Conservation (phyloP, 2,888 invertebrate species). For the Thecophora atra region DNA sequence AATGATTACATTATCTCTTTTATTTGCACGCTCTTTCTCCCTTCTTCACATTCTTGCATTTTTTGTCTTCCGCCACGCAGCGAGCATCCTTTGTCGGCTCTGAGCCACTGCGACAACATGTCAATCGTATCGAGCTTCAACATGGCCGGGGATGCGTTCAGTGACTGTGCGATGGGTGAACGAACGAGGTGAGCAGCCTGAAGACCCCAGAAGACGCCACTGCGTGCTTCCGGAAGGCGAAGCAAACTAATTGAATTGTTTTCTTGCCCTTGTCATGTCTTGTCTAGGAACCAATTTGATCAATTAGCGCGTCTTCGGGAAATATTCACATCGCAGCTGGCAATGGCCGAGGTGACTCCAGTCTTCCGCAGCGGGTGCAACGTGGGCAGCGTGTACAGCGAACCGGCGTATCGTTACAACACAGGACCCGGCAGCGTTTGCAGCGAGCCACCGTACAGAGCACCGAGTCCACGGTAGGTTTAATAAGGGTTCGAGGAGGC, state of each 20-base stretch:
- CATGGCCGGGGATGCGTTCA: slow-evolving; percentile 65
- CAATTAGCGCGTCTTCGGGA: slow-evolving; percentile 84
- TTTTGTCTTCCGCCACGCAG: slow-evolving; percentile 60
- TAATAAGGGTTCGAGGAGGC: neutral
- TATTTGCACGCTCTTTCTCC: neutral
- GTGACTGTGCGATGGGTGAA: slow-evolving; percentile 65
- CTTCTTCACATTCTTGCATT: slow-evolving; percentile 6
- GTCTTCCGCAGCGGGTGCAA: slow-evolving; percentile 69
- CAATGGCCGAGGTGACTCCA: slow-evolving; percentile 77
- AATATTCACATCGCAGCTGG: slow-evolving; percentile 80
- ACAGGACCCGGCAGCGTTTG: slow-evolving; percentile 82
- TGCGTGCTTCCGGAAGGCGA: neutral
- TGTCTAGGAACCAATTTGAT: slow-evolving; percentile 72
- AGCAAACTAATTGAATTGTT: slow-evolving; percentile 15
- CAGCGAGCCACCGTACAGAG: slow-evolving; percentile 82
- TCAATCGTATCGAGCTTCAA: slow-evolving; percentile 88
- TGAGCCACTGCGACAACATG: slow-evolving; percentile 87
- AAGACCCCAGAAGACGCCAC: neutral
- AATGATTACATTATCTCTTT: neutral
- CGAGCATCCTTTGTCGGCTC: slow-evolving; percentile 86
- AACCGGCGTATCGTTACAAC: slow-evolving; percentile 65
- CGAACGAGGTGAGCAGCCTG: slow-evolving; percentile 62
- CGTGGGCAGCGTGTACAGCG: slow-evolving; percentile 65
- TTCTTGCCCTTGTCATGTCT: neutral
- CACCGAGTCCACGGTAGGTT: slow-evolving; percentile 66